Base-by-base conservation (phyloP, 2,113 vertebrate genomes). In the Stigmatopora nigra region DNA sequence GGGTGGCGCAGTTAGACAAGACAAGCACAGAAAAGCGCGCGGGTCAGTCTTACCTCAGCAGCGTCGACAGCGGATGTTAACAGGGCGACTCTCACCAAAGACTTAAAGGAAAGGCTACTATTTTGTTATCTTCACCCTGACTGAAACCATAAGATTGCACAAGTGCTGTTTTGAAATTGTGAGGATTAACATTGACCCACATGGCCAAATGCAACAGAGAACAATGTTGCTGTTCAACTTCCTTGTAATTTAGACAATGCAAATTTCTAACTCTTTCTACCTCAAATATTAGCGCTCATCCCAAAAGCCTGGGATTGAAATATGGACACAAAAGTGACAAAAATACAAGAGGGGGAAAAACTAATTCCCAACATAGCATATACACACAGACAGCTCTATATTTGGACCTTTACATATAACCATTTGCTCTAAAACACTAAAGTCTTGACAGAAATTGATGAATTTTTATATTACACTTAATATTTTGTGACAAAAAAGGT, bases 11-110 rank as follows among this genome's bases (percentile, higher is more conserved):
- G 61, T 74, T 65, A 82, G 73, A 82, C 69, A 79, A 64, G 71
- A 61, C 70, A 9, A 57, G 79, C 65, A 85, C 63, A 70, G 75
- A 77, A 49, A 62, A 82, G 73, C 73, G 76, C 79, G 78, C 83
- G 78, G 70, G 70, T 77, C 70, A 82, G 80, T 84, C 84, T 87
- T 87, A 88, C 87, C 87, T 88, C 82, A 68, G 74, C 69, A 56
- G 77, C 55, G 82, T 71, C 16, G 81, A 38, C 78, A 80, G 85
- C 77, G 76, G 81, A 60, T 70, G 82, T 85, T 83, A 86, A 71
- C 76, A 74, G 80, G 80, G 81, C 64, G 79, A 81, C 77, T 84
- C 79, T 77, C 62, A 72, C 65, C 62, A 77, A 74, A 75, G 80
- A 70, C 78, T 88, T 76, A 80, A 64, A 38, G 41, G 63, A 78